Base-by-base conservation (phyloP, 2,113 vertebrate genomes). In the Hypomesus transpacificus region DNA sequence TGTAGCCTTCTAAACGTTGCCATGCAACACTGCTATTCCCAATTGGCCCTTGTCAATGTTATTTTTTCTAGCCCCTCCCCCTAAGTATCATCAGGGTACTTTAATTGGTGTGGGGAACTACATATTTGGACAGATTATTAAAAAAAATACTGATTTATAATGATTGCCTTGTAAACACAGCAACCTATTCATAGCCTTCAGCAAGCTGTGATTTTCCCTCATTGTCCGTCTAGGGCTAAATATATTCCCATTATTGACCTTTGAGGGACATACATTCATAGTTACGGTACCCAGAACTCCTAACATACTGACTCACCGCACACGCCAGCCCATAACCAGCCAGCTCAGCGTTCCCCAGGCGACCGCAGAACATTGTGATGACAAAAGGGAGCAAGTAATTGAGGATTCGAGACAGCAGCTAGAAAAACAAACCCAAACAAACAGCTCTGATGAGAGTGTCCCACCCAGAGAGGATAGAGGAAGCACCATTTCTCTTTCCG, bases 341-440 rank as follows among this genome's bases (percentile, higher is more conserved):
- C 80, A 98, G 85, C 73, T 95, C 94, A 0, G 93, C 76, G 72
- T 96, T 96, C 64, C 95, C 96, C 88, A 97, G 84, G 77, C 93
- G 95, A 34, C 96, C 96, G 4, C 95, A 98, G 86, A 96, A 97
- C 87, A 97, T 92, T 1, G 96, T 95, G 78, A 94, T 93, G 74
- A 96, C 90, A 78, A 98, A 92, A 0, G 91, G 94, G 80, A 97
- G 94, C 70, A 96, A 85, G 76, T 92, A 95, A 71, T 89, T 87
- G 90, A 98, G 91, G 87, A 98, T 72, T 77, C 95, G 94, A 21
- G 92, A 92, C 1, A 95, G 59, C 78, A 97, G 93, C 95, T 97
- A 24, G 22, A 65, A 76, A 22, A 59, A n/a, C 68, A 70, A 81
- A 39, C 53, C 22, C 26, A 62, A 62, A 63, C 13, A 13, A 51